Evolutionary conservation across 2,797 vertebrate genomes (phyloP), one percentile per base, ranked within the genome.

Genomic region (Rhadinocentrus ornatus): DNA sequence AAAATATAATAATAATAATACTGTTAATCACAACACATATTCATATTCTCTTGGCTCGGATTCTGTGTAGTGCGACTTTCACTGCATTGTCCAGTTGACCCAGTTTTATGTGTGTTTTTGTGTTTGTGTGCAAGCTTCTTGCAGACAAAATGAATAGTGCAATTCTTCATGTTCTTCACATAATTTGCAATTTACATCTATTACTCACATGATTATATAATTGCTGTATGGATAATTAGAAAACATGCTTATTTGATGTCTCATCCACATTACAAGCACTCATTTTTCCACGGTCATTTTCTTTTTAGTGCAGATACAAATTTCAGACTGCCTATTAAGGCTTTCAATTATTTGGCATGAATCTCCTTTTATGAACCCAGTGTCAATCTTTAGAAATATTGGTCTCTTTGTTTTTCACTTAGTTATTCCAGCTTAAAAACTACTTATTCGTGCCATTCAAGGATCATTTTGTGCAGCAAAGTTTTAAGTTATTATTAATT

Each of bases 11-110:
- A 2, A 39, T 10, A 9, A 35, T 9, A 64, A 72, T 52, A 74
- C 70, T 60, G 41, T 77, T 27, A 46, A 75, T 69, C 24, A 72
- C 54, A 66, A 66, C 67, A 80, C 66, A 81, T 62, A 79, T 68
- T 52, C 71, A 71, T 29, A 83, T 91, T 82, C 78, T 88, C 56
- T 73, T 83, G 76, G 70, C 82, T 73, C 69, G 66, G 60, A 63
- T 80, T 81, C 83, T 81, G 75, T 67, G 78, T 74, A 5, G 35
- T 39, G 63, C 80, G 69, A 88, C 81, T 78, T 74, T 74, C 77
- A 68, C 31, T 71, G 78, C 79, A 88, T 73, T 82, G 62, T 69
- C 71, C 73, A 46, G 64, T 32, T 13, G 71, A 83, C 67, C 75
- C 44, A 54, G 77, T 86, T 87, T 68, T 78, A n/a, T 52, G 31